A percentile compares a stretch with the other conserved stretches of the same genome.
Conservation (phyloP, 2,888 invertebrate genomes). For the Stenchaetothrips biformis region DNA sequence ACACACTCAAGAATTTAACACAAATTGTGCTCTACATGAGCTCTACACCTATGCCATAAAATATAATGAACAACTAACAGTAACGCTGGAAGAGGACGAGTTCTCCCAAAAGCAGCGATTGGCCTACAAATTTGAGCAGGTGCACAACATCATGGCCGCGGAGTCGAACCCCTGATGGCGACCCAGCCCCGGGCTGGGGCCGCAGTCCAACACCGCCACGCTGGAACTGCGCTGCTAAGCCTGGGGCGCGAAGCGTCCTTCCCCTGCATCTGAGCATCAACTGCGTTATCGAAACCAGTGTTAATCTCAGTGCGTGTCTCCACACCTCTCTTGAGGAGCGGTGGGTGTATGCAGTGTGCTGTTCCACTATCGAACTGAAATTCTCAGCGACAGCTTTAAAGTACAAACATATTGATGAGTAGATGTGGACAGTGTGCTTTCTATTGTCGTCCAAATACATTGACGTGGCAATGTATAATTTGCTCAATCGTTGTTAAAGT, state of each 20-base stretch:
- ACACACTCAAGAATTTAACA: slow-evolving; percentile 95
- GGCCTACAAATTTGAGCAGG: slow-evolving; percentile 93
- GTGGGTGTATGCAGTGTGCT: neutral
- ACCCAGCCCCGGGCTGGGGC: slow-evolving; percentile 46
- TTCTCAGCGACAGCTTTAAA: neutral
- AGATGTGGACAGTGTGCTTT: neutral
- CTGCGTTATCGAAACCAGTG: neutral
- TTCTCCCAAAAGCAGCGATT: slow-evolving; percentile 95
- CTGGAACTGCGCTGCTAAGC: slow-evolving; percentile 49
- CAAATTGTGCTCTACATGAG: slow-evolving; percentile 93
- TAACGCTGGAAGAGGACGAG: slow-evolving; percentile 95
- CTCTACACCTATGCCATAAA: slow-evolving; percentile 93
- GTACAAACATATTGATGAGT: slow-evolving; percentile 1
- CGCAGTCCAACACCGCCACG: slow-evolving; percentile 44
- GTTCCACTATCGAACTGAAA: neutral
- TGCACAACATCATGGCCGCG: slow-evolving; percentile 88
- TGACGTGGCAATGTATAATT: neutral
- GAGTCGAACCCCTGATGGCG: slow-evolving; percentile 69
- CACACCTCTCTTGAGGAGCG: too few species aligned
- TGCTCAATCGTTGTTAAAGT: slow-evolving; percentile 16
- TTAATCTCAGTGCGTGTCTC: neutral
- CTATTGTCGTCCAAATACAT: slow-evolving; percentile 10
- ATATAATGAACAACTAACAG: slow-evolving; percentile 95
- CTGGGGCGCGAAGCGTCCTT: slow-evolving; percentile 30
- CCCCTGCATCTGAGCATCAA: slow-evolving; percentile 26